Conservation (phyloP, 2,888 invertebrate species). For the Rugalucina vietnamica region DNA sequence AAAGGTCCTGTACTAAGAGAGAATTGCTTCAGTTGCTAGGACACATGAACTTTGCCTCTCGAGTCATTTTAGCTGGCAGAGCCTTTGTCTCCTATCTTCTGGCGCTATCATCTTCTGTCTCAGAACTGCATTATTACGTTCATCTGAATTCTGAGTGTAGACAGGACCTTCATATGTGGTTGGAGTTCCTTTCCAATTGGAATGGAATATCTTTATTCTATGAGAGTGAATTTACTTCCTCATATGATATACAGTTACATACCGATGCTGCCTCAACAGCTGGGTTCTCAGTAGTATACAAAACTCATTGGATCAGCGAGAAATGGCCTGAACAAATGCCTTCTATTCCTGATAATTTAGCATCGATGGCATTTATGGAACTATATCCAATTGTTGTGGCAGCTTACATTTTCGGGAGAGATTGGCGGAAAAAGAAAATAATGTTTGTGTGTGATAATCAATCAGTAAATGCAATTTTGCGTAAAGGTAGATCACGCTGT, state of each 20-base stretch:
- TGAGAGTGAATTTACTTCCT: not conserved
- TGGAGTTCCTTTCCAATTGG: constrained; percentile 16
- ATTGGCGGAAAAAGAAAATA: constrained; percentile 4
- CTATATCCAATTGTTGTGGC: constrained; percentile 40
- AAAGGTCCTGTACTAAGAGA: not conserved
- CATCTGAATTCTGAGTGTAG: constrained; percentile 1
- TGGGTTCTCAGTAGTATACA: constrained; percentile 30
- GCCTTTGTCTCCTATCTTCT: not conserved
- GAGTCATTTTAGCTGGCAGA: constrained; percentile 27
- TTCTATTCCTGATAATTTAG: not conserved
- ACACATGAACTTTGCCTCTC: constrained; percentile 34
- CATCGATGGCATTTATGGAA: constrained; percentile 42
- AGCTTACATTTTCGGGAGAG: constrained; percentile 16
- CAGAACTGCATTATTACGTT: constrained; percentile 26
- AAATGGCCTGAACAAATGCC: constrained; percentile 23
- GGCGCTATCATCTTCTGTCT: constrained; percentile 16
- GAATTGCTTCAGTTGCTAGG: constrained; percentile 27
- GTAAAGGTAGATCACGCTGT: constrained; percentile 31
- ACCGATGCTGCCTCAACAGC: constrained; percentile 36
- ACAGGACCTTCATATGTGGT: constrained; percentile 36
- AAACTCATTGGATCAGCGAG: constrained; percentile 31
- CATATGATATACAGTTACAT: constrained; percentile 9
- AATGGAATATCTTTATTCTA: constrained; percentile 29
- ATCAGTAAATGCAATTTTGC: constrained; percentile 33
- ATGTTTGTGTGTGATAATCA: constrained; percentile 42